Evolutionary conservation across 2,113 vertebrate species (phyloP), one percentile per base, ranked within the genome.

Genomic region (Canis aureus): DNA sequence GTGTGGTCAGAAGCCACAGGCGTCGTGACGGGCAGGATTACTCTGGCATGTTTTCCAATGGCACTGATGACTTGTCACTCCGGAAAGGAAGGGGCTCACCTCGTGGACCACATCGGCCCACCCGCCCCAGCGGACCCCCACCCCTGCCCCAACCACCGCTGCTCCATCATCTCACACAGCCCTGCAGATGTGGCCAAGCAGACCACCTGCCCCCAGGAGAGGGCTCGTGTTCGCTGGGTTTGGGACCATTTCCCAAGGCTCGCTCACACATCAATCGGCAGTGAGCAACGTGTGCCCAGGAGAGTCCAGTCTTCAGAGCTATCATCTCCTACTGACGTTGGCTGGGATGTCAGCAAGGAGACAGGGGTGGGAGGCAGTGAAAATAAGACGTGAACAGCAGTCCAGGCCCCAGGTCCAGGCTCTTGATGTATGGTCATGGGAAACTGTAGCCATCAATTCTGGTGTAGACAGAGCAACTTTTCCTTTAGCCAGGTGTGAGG

Each of bases 281-380:
- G 73, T 12, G 23, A 82, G 69, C 8, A 2, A 5, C 1, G 13
- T 62, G 60, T 92, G 62, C 55, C 67, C 10, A 4, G 53, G 29
- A 64, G 35, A 32, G 73, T 19, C 32, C 10, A 1, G 4, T 5
- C 27, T 91, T 95, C 79, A 94, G 90, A 84, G 73, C 94, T 35
- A 8, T 89, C 69, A 51, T 82, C 43, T 60, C 13, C 51, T 97
- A 20, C 74, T 88, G 97, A 93, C 67, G 53, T 97, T 96, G 91
- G 96, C 91, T 1, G 57, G 19, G n/a, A 17, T 32, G 55, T 59
- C 32, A 29, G 17, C 20, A 60, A 32, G n/a, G 27, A 84, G 53
- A 51, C 62, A 20, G 16, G 10, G 8, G 29, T 0, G 0, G n/a
- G 59, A 83, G 53, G 79, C 38, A 35, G 49, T 6, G 53, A 62